Evolutionary conservation across 92 coral and sea anemone species (phyloP).

Genomic region (Galaxea fascicularis): DNA sequence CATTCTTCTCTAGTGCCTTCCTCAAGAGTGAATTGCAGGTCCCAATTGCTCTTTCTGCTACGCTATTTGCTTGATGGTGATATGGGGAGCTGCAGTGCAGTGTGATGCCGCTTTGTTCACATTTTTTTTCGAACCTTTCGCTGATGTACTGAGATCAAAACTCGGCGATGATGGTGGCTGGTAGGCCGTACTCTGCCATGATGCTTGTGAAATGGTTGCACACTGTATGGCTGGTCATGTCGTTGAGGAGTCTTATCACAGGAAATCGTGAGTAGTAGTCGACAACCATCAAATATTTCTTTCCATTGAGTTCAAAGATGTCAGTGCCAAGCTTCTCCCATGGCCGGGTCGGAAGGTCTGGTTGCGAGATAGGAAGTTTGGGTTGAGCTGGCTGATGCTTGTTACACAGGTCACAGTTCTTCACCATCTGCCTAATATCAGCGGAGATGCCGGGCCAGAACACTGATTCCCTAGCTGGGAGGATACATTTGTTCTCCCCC

Average conservation of each 20-base stretch:
- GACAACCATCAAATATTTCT: slow-evolving; percentile 30
- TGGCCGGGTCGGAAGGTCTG: slow-evolving; percentile 56
- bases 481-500: not conserved
- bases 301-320: not conserved
- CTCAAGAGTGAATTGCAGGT: slow-evolving; percentile 61
- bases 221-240: slow-evolving; percentile 59
- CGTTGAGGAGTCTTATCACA: slow-evolving; percentile 41
- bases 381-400: slow-evolving; percentile 61
- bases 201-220: slow-evolving; percentile 51
- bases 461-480: slow-evolving; percentile 2
- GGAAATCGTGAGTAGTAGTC: slow-evolving; percentile 66
- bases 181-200: slow-evolving; percentile 55
- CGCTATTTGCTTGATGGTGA: slow-evolving; percentile 58
- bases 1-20: slow-evolving; percentile 58
- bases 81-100: slow-evolving; percentile 54
- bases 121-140: slow-evolving; percentile 39
- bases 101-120: slow-evolving; percentile 43
- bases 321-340: slow-evolving; percentile 53
- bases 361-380: slow-evolving; percentile 53
- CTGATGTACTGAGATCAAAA: slow-evolving; percentile 60
- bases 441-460: slow-evolving; percentile 20
- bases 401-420: slow-evolving; percentile 52
- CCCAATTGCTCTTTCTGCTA: slow-evolving; percentile 53
- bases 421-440: slow-evolving; percentile 41
- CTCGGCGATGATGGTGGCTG: slow-evolving; percentile 10